A percentile compares a stretch with the other conserved stretches of the same genome.
These are phyloP conservation scores for Morpho achilles DNA, from an alignment of 2,888 invertebrate genomes.

Conservation along the genomic window DNA sequence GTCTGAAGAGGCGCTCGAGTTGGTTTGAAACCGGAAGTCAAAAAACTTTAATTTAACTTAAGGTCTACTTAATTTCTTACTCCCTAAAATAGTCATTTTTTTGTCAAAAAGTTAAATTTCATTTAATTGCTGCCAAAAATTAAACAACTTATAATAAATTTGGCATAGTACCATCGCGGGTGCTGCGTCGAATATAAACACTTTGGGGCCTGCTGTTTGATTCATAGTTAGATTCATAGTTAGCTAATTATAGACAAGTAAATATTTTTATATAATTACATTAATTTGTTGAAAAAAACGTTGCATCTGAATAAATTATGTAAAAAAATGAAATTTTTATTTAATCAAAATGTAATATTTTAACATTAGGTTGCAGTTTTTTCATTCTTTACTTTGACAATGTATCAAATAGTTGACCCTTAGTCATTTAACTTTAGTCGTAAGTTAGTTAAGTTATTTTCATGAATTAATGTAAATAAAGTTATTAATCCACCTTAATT, in stretches of 20 bases:
- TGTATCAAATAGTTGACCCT: too few relatives aligned
- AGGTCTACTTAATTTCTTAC: constrained; percentile 15
- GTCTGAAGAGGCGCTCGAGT: constrained; percentile 63
- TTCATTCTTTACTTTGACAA: too few relatives aligned
- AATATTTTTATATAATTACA: too few relatives aligned
- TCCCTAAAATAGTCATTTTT: constrained; percentile 21
- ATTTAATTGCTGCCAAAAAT: constrained; percentile 55
- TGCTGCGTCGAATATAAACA: constrained; percentile 60
- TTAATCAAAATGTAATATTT: too few relatives aligned
- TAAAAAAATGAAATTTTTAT: too few relatives aligned
- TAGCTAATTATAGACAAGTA: too few relatives aligned
- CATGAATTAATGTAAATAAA: constrained; percentile 33
- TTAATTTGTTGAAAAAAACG: too few relatives aligned
- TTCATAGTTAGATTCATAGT: too few relatives aligned
- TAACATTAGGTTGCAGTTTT: too few relatives aligned
- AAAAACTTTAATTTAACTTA: constrained; percentile 8
- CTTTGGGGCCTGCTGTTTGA: constrained; percentile 25
- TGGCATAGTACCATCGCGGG: constrained; percentile 58
- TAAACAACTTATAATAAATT: constrained; percentile 41
- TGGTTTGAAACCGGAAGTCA: constrained; percentile 10
- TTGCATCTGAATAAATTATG: too few relatives aligned
- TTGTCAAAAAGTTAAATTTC: constrained; percentile 36
- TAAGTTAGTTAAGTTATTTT: constrained; percentile 29
- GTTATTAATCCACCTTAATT: constrained; percentile 13
- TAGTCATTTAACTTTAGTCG: constrained; percentile 51